These are phyloP conservation scores for Bicyclus anynana DNA, from an alignment of 1,140 invertebrate genomes.

Conservation along the genomic window DNA sequence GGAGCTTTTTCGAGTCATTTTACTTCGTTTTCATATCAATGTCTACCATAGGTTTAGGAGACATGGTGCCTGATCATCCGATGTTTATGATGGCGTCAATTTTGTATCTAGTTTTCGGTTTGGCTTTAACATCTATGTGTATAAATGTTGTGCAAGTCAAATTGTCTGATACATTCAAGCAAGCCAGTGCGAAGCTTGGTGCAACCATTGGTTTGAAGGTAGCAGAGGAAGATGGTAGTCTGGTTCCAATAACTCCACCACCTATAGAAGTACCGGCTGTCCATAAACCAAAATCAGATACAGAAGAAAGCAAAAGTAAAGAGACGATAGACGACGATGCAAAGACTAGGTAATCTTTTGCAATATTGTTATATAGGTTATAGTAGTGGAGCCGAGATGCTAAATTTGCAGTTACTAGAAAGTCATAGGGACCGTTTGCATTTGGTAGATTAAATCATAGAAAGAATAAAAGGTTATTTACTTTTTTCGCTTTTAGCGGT, in stretches of 20 bases:
- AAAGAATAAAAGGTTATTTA: too few species aligned
- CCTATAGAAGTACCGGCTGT: conserved; percentile 63
- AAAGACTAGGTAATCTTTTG: conserved; percentile 58
- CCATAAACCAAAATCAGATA: conserved; percentile 51
- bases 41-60: conserved; percentile 95
- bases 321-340: conserved; percentile 40
- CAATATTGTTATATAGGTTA: too few species aligned
- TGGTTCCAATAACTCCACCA: conserved; percentile 64
- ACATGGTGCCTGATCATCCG: conserved; percentile 91
- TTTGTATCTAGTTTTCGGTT: conserved; percentile 94
- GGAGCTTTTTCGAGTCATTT: conserved; percentile 92
- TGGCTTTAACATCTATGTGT: conserved; percentile 97
- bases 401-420: too few species aligned
- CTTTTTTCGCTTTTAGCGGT: too few species aligned
- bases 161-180: conserved; percentile 88
- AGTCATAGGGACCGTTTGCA: too few species aligned
- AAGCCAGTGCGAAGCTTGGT: conserved; percentile 90
- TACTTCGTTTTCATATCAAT: conserved; percentile 97
- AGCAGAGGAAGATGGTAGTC: conserved; percentile 80
- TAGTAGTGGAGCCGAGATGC: too few species aligned
- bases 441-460: too few species aligned
- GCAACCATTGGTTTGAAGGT: conserved; percentile 90
- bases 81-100: conserved; percentile 96
- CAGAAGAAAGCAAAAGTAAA: conserved; percentile 42
- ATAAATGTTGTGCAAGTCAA: conserved; percentile 96